Evolutionary conservation across 2,797 vertebrate species (phyloP), one percentile per base, ranked within the genome.

Genomic region (Sebastes matsubarae): DNA sequence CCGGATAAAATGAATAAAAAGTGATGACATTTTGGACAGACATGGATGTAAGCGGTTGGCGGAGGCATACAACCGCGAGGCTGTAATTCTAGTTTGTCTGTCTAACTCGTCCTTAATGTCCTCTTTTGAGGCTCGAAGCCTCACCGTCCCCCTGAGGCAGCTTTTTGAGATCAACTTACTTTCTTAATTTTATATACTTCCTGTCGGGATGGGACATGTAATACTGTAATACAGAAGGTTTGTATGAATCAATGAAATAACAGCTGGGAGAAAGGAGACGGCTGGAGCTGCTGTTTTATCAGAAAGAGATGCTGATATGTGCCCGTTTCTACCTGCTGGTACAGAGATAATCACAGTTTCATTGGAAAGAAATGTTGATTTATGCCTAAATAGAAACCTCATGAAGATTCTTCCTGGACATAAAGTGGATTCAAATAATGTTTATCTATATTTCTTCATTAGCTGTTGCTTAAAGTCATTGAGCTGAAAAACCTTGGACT

Each of bases 111-210:
- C 5, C 27, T 68, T 27, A 16, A 68, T 34, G 22, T 72, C 5
- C 6, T 34, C 42, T 27, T 8, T 36, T 52, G 8, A 52, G 16
- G 30, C 32, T 4, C 1, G 29, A 65, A 42, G 22, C 24, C 1
- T 30, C 8, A 11, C 60, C 1, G 0, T 67, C n/a, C 25, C 66
- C 66, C 32, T 6, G 24, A 75, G 58, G 36, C 58, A 42, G 22
- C 38, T 22, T 57, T 76, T 36, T 46, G 34, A 79, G 67, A 82
- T 83, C 88, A 60, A 25, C 30, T 87, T 81, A 72, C 80, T 70
- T 55, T 36, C 72, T 61, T 70, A 79, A 74, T 67, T 50, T 72
- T 42, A 85, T 78, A 27, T 38, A 59, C 42, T 59, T 84, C 54
- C 50, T 73, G 52, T 5, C 29, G 14, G 29, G 64, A 50, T 5